Conservation (phyloP, 2,888 invertebrate genomes). For the Myopa testacea region DNA sequence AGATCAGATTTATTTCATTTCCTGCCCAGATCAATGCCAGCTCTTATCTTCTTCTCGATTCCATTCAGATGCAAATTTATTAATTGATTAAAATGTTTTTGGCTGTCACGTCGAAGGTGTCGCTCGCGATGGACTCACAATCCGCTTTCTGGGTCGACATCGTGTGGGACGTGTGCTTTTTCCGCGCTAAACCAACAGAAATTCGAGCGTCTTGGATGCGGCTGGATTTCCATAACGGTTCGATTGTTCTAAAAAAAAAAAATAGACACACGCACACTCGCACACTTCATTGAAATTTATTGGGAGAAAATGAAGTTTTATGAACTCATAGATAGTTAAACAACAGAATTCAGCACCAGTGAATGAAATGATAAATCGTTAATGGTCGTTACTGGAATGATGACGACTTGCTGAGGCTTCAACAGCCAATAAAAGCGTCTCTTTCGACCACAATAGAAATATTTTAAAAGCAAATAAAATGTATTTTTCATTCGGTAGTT, state of each 20-base stretch:
- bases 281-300: too few species aligned
- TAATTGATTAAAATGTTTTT: constrained; percentile 31
- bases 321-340: too few species aligned
- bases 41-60: constrained; percentile 19
- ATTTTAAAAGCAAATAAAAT: too few species aligned
- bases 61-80: constrained; percentile 36
- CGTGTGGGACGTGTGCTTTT: constrained; percentile 14
- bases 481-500: too few species aligned
- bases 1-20: not conserved
- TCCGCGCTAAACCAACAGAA: not conserved
- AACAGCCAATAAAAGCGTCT: too few species aligned
- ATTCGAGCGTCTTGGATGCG: not conserved
- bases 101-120: constrained; percentile 16
- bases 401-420: too few species aligned
- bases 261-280: too few species aligned
- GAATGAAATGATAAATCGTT: too few species aligned
- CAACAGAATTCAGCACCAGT: too few species aligned
- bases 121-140: constrained; percentile 8
- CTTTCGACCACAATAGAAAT: too few species aligned
- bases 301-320: too few species aligned
- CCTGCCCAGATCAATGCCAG: constrained; percentile 3
- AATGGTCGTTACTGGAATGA: too few species aligned
- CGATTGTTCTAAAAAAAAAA: not conserved
- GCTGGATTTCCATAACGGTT: not conserved
- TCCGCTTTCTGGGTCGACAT: not conserved